Percentiles rank a stretch among this genome's conserved stretches.
These are phyloP conservation scores for Melanotaenia parkinsoni DNA, from an alignment of 2,797 vertebrate genomes.

Conservation along the genomic window DNA sequence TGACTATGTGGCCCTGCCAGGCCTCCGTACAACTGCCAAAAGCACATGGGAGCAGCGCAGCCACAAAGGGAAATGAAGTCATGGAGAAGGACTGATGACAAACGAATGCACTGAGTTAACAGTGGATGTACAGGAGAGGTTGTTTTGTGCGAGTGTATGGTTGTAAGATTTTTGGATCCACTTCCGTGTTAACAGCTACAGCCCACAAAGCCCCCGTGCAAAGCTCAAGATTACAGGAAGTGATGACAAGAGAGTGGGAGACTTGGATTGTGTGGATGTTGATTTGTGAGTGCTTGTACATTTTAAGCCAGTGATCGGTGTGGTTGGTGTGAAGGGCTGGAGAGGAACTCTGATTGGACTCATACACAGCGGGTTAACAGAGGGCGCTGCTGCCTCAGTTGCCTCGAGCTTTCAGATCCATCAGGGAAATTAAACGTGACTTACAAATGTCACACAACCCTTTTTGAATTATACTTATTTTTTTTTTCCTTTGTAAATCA, in stretches of 20 bases:
- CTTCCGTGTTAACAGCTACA: conserved; percentile 44
- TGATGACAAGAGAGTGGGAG: conserved; percentile 11
- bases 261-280: conserved; percentile 13
- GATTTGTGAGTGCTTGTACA: conserved; percentile 44
- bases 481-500: conserved; percentile 73
- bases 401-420: conserved; percentile 72
- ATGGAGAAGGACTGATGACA: conserved; percentile 48
- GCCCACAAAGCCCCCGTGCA: conserved; percentile 29
- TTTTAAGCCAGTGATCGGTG: conserved; percentile 21
- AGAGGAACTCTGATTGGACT: conserved; percentile 47
- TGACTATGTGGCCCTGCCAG: conserved; percentile 92
- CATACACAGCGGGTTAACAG: conserved; percentile 29
- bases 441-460: conserved; percentile 66
- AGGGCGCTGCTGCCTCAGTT: conserved; percentile 53
- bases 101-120: conserved; percentile 70
- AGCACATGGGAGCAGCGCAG: conserved; percentile 89
- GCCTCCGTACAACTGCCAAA: conserved; percentile 88
- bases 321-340: conserved; percentile 6
- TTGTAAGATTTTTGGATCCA: conserved; percentile 31
- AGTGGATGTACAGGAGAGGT: conserved; percentile 36
- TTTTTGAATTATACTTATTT: conserved; percentile 56
- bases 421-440: conserved; percentile 79
- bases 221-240: conserved; percentile 18
- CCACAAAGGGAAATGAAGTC: conserved; percentile 84
- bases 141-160: conserved; percentile 8